Evolutionary conservation across 2,797 vertebrate species (phyloP).

Genomic region (Bufotes viridis): DNA sequence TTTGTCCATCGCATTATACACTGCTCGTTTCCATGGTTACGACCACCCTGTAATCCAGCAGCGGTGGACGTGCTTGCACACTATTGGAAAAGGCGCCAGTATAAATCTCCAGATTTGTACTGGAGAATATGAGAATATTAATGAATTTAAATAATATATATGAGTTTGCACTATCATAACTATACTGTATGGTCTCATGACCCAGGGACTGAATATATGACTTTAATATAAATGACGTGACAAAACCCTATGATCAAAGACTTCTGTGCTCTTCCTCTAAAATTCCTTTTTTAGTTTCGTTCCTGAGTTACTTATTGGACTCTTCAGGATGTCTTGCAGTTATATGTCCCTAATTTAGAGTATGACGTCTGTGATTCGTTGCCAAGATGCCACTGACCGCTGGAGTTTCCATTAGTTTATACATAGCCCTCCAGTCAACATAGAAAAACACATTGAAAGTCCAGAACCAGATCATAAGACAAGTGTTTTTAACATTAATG

Average conservation of each 20-base stretch:
- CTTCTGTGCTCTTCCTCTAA: neutral
- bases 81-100: no score
- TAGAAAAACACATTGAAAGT: neutral
- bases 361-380: constrained; percentile 13
- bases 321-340: constrained; percentile 27
- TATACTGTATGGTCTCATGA: neutral
- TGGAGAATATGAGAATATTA: no score
- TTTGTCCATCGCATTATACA: no score
- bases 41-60: no score
- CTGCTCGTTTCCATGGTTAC: no score
- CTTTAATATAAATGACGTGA: neutral
- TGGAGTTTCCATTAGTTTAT: constrained; percentile 34
- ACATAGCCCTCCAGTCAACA: neutral
- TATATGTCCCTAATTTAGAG: constrained; percentile 33
- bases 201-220: neutral
- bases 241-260: neutral
- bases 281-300: neutral
- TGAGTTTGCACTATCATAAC: no score
- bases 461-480: neutral
- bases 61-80: no score
- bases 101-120: no score
- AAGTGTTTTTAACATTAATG: neutral
- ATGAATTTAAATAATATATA: no score
- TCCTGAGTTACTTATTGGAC: constrained; percentile 3
- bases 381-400: constrained; percentile 2